Base-by-base conservation (phyloP, 2,888 invertebrate species). In the Ophonus ardosiacus region DNA sequence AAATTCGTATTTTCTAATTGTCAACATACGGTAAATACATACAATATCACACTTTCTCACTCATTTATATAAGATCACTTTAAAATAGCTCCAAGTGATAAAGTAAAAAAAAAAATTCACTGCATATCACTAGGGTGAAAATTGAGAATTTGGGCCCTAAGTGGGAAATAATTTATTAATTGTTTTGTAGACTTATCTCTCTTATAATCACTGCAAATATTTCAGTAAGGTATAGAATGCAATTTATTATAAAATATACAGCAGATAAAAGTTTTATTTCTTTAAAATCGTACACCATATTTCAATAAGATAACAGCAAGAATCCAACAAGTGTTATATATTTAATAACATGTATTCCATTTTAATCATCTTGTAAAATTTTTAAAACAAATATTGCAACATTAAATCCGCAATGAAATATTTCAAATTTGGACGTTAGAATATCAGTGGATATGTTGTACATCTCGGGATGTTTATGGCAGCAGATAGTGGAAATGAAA, bases 341-440 rank as follows among this genome's bases (percentile, higher is more conserved):
- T 17, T 10, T 21, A 63, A 5, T 21, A 21, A 63, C 63, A 63
- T 24, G 63, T 21, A 63, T 63, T 13, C 24, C 18, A 10, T 21
- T 21, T 24, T 63, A 63, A 18, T 21, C 18, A 18, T 13, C 24
- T 15, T 68, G 68, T 68, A 68, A 31, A 68, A 15, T 31, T 31
- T 38, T 68, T 68, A 68, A 68, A 63, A 18, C 18, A 63, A 63
- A 63, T 21, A 63, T 13, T 8, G 24, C 63, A 63, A 38, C 68
- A 15, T 38, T 38, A 68, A 68, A 68, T 31, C 31, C 68, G 68
- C 31, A 24, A 68, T 68, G 15, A 68, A 68, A 68, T 68, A 68
- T 68, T 68, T 68, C 68, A 68, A 68, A 68, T 68, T 24, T 15
- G 31, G 68, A 68, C 68, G 68, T 68, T 68, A 68, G 68, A 68